Conservation (phyloP, 2,113 vertebrate genomes). For the Laticauda laticaudata region DNA sequence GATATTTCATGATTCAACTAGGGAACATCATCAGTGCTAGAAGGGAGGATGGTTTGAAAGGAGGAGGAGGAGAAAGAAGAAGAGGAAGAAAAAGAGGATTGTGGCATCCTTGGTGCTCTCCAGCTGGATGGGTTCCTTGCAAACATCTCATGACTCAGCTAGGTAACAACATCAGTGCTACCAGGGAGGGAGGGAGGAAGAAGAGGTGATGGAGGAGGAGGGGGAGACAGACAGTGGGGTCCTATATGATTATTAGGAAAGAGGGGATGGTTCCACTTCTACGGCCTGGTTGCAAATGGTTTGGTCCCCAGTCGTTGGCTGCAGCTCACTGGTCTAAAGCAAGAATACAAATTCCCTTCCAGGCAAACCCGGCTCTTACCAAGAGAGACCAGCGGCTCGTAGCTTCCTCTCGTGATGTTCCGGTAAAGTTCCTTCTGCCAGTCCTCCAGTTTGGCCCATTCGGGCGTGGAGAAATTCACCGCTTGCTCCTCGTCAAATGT, state of each 20-base stretch:
- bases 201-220: neutral
- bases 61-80: too few species aligned
- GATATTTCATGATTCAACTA: too few species aligned
- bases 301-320: neutral
- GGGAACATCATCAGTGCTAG: too few species aligned
- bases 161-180: too few species aligned
- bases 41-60: too few species aligned
- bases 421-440: conserved; percentile 66
- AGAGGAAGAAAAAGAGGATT: too few species aligned
- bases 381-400: conserved; percentile 47
- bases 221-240: too few species aligned
- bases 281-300: accelerated
- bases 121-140: too few species aligned
- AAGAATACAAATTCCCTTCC: neutral
- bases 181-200: neutral
- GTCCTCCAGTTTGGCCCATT: conserved; percentile 51
- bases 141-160: too few species aligned
- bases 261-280: neutral
- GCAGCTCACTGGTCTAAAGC: neutral
- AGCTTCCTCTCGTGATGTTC: conserved; percentile 45
- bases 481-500: conserved; percentile 39
- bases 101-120: too few species aligned
- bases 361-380: conserved; percentile 52
- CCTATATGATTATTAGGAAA: too few species aligned
- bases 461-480: conserved; percentile 46